Evolutionary conservation across 2,113 vertebrate species (phyloP).

Genomic region (Choloepus hoffmanni): DNA sequence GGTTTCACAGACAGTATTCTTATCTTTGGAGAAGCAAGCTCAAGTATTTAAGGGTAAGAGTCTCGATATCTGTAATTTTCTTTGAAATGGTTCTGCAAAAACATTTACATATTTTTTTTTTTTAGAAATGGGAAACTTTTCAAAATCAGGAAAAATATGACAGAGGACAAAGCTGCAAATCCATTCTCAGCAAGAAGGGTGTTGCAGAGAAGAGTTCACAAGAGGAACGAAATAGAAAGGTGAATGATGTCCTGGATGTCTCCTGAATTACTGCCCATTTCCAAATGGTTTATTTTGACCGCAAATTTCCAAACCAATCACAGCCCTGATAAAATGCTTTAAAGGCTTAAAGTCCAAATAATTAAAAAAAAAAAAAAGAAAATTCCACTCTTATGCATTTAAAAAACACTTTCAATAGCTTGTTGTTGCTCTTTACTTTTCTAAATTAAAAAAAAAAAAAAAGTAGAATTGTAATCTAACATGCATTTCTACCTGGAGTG

Average conservation of each 20-base stretch:
- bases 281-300: neutral
- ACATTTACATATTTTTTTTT: neutral
- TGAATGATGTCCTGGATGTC: neutral
- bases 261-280: neutral
- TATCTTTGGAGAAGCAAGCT: constrained; percentile 24
- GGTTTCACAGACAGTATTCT: constrained; percentile 35
- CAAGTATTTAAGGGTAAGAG: constrained; percentile 8
- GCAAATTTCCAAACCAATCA: constrained; percentile 39
- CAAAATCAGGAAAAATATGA: constrained; percentile 1
- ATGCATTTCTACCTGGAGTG: constrained; percentile 29
- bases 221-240: neutral
- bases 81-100: constrained; percentile 48
- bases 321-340: constrained; percentile 8
- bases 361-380: neutral
- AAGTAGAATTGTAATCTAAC: constrained; percentile 5
- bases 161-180: neutral
- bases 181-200: constrained; percentile 28
- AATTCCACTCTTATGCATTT: neutral
- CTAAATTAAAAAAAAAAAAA: neutral
- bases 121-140: neutral
- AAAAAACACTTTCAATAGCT: constrained; percentile 34
- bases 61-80: neutral
- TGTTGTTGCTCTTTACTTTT: constrained; percentile 16
- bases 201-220: neutral
- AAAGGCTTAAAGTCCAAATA: neutral